Percentiles rank a stretch among this genome's conserved stretches.
These are phyloP conservation scores for Hoplias malabaricus DNA, from an alignment of 2,113 vertebrate species.

Conservation along the genomic window DNA sequence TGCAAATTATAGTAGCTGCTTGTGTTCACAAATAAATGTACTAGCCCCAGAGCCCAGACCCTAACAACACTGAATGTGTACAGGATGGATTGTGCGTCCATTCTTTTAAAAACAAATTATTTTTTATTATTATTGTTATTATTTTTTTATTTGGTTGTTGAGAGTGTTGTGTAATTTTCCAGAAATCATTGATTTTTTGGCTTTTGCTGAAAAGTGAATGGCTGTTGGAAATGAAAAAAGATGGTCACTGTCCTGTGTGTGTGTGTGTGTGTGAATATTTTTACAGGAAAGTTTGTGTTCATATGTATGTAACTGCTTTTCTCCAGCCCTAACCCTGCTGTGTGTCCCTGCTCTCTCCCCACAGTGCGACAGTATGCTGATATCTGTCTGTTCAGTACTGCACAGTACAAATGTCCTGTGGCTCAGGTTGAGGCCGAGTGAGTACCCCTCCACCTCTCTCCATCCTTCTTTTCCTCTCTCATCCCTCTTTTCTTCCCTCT, in stretches of 20 bases:
- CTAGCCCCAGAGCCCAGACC: too few relatives aligned
- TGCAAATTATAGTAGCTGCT: too few relatives aligned
- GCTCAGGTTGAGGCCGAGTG: slow-evolving; percentile 87
- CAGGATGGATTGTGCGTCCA: too few relatives aligned
- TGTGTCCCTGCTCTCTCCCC: slow-evolving; percentile 48
- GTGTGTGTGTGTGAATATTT: neutral
- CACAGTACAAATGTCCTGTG: slow-evolving; percentile 92
- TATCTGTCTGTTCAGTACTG: slow-evolving; percentile 93
- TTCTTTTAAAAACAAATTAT: too few relatives aligned
- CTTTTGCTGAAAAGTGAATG: too few relatives aligned
- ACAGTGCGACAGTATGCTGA: slow-evolving; percentile 91
- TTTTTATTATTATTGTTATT: too few relatives aligned
- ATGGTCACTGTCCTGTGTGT: too few relatives aligned
- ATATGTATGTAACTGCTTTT: neutral
- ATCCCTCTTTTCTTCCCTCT: neutral
- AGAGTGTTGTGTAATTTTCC: too few relatives aligned
- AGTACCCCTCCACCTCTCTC: slow-evolving; percentile 57
- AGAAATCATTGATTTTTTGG: too few relatives aligned
- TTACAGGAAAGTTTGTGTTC: neutral
- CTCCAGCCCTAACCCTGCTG: slow-evolving; percentile 41
- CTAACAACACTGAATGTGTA: too few relatives aligned
- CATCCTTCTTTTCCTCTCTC: slow-evolving; percentile 8
- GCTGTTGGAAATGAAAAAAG: too few relatives aligned
- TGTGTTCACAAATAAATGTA: too few relatives aligned
- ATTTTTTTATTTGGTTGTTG: neutral